These are phyloP conservation scores for Agrochola litura DNA, from an alignment of 2,888 invertebrate species.

Conservation along the genomic window DNA sequence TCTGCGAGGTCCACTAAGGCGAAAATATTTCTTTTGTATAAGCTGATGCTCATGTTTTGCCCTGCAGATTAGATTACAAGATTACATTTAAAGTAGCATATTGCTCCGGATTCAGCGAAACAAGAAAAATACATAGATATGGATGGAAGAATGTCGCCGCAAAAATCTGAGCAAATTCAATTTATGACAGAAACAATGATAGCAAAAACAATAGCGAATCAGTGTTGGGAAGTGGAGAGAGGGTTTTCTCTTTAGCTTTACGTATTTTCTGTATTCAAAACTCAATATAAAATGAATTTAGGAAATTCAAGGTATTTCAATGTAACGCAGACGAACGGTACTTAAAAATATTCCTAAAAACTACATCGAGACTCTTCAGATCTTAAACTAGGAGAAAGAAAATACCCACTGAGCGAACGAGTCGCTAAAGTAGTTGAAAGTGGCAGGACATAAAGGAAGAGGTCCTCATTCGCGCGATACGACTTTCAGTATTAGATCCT, in stretches of 20 bases:
- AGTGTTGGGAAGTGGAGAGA: slow-evolving; percentile 20
- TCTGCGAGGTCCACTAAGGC: slow-evolving; percentile 66
- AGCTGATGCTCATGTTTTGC: slow-evolving; percentile 69
- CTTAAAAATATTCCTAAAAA: slow-evolving; percentile 40
- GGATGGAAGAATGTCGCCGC: slow-evolving; percentile 17
- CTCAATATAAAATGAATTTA: slow-evolving; percentile 6
- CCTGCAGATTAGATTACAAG: slow-evolving; percentile 69
- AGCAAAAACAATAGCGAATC: slow-evolving; percentile 42
- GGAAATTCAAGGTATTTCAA: not conserved
- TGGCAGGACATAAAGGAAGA: slow-evolving; percentile 54
- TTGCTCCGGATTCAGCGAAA: slow-evolving; percentile 26
- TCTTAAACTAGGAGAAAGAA: slow-evolving; percentile 49
- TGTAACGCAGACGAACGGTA: slow-evolving; percentile 7
- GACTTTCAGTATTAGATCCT: slow-evolving; percentile 51
- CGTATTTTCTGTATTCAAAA: slow-evolving; percentile 15
- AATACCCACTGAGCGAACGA: slow-evolving; percentile 36
- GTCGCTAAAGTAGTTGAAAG: slow-evolving; percentile 49
- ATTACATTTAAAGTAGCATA: slow-evolving; percentile 65
- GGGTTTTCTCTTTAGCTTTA: not conserved
- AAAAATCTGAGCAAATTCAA: slow-evolving; percentile 40
- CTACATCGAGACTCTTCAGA: slow-evolving; percentile 44
- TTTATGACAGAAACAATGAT: slow-evolving; percentile 50
- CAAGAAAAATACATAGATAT: slow-evolving; percentile 34
- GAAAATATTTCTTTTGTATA: slow-evolving; percentile 72
- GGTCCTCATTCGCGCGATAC: slow-evolving; percentile 56